Conservation (phyloP, 2,888 invertebrate species). For the Spisula solida region DNA sequence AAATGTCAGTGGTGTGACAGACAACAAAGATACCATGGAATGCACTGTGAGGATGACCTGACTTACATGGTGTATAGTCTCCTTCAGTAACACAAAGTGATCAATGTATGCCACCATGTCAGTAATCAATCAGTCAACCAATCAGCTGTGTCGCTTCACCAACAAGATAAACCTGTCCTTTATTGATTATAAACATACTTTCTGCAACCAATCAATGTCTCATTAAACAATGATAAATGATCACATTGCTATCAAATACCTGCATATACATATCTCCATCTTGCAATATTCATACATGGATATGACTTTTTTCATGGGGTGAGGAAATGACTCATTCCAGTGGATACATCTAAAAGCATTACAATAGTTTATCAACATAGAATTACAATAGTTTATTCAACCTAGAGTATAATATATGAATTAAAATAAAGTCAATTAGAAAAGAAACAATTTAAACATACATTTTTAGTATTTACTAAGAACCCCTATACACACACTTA, state of each 20-base stretch:
- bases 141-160: slow-evolving; percentile 15
- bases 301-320: not conserved
- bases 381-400: too few relatives aligned
- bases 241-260: slow-evolving; percentile 11
- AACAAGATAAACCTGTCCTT: slow-evolving; percentile 59
- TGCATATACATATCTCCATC: not conserved
- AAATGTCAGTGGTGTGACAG: not conserved
- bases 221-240: slow-evolving; percentile 60
- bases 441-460: not conserved
- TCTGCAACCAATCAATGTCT: slow-evolving; percentile 49
- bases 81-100: not conserved
- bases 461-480: not conserved
- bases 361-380: not conserved
- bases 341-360: not conserved
- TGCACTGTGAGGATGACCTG: not conserved
- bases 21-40: not conserved
- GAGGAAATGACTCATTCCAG: not conserved
- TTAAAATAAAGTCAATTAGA: not conserved
- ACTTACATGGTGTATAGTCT: not conserved
- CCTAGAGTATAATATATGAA: not conserved
- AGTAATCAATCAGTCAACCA: slow-evolving; percentile 37
- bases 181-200: slow-evolving; percentile 58
- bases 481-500: too few relatives aligned
- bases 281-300: not conserved
- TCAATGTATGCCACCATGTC: not conserved